Evolutionary conservation across 2,113 vertebrate species (phyloP).

Genomic region (Pionites leucogaster): DNA sequence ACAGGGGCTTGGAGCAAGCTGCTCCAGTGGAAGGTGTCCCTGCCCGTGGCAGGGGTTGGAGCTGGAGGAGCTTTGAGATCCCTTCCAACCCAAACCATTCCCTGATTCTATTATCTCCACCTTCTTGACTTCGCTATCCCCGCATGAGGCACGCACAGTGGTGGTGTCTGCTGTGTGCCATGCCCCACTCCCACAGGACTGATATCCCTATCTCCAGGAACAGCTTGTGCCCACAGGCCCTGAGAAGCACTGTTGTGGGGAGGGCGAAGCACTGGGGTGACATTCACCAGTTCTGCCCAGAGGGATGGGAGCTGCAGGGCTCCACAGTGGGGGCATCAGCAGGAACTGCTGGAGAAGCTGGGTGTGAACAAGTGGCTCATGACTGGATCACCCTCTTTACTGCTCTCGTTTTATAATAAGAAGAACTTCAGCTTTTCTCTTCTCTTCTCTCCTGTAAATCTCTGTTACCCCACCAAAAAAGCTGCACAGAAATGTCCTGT

Average conservation of each 20-base stretch:
- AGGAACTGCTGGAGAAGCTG: background rate
- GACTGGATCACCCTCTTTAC: background rate
- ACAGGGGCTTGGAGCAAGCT: background rate
- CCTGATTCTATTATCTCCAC: background rate
- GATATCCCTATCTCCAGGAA: background rate
- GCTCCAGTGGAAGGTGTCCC: background rate
- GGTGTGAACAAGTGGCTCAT: background rate
- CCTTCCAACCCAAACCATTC: background rate
- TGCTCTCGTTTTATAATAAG: background rate
- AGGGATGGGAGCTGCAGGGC: background rate
- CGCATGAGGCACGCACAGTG: accelerated
- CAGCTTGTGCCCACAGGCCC: background rate
- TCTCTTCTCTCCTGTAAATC: background rate
- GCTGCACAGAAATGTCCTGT: background rate
- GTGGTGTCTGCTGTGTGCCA: background rate
- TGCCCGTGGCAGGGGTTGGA: background rate
- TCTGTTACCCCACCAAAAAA: accelerated
- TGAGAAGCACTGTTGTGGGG: background rate
- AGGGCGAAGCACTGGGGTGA: accelerated
- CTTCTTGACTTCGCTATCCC: background rate
- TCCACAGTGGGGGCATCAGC: background rate
- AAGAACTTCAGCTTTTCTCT: background rate
- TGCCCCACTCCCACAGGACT: background rate
- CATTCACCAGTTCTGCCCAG: background rate
- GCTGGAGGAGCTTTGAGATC: background rate